These are phyloP conservation scores for Emydoidea blandingii DNA, from an alignment of 2,797 vertebrate genomes.

Conservation along the genomic window DNA sequence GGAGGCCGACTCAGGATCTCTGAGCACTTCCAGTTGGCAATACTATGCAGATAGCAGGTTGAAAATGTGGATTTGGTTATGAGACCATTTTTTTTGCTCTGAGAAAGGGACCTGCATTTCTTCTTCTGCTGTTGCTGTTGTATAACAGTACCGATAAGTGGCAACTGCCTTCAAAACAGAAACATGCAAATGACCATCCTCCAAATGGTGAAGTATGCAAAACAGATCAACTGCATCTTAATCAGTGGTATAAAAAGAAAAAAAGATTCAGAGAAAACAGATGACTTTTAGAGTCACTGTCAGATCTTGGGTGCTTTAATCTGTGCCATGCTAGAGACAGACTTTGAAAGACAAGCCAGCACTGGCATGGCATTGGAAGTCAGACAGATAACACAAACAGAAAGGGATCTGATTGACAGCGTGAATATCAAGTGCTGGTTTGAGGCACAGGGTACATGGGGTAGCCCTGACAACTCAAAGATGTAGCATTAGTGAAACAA, in stretches of 20 bases:
- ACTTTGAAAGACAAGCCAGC: background rate
- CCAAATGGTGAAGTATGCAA: constrained; percentile 50
- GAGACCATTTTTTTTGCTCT: constrained; percentile 23
- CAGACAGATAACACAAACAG: background rate
- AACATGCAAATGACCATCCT: constrained; percentile 39
- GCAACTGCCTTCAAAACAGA: constrained; percentile 42
- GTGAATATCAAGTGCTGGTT: background rate
- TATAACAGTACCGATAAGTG: background rate
- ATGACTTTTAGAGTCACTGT: background rate
- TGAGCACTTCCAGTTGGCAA: background rate
- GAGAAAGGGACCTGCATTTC: background rate
- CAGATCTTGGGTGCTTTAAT: background rate
- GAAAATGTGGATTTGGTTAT: background rate
- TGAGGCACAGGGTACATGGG: background rate
- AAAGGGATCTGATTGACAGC: background rate
- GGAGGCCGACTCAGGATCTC: background rate
- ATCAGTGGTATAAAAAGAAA: background rate
- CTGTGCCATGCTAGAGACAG: background rate
- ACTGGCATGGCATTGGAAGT: background rate
- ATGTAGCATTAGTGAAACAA: background rate
- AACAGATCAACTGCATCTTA: background rate
- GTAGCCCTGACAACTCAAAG: background rate
- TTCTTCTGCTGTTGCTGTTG: constrained; percentile 19
- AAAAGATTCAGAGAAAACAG: background rate
- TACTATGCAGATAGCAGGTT: background rate